phyloP scores from a whole-genome alignment of 2,113 vertebrate genomes.

The Tyrannus savana region DNA sequence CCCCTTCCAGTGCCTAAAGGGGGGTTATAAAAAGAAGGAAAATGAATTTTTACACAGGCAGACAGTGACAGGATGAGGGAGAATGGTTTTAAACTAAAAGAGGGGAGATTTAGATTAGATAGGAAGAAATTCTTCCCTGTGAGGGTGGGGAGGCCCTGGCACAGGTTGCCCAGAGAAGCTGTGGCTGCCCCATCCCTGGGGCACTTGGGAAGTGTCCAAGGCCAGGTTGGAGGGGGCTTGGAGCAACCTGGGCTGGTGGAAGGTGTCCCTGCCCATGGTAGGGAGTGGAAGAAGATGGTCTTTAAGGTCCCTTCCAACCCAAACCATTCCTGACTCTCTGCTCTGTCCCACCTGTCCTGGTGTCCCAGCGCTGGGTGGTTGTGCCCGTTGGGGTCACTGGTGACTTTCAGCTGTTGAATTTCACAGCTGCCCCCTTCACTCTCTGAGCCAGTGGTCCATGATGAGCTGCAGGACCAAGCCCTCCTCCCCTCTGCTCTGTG shows the following conservation, averaged over 20 bases:
- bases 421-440: not conserved
- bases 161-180: not conserved
- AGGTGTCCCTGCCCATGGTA: not conserved
- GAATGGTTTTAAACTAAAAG: not conserved
- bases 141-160: not conserved
- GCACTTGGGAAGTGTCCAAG: not conserved
- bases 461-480: not conserved
- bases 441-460: fast-evolving
- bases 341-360: not conserved
- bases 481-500: not conserved
- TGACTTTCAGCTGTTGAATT: not conserved
- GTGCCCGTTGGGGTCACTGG: not conserved
- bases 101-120: not conserved
- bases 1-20: not conserved
- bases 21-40: not conserved
- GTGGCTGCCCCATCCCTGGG: not conserved
- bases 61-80: not conserved
- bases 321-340: not conserved
- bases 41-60: fast-evolving
- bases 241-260: fast-evolving
- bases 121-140: not conserved
- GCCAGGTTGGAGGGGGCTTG: fast-evolving
- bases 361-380: fast-evolving
- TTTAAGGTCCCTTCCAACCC: not conserved
- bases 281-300: fast-evolving